phyloP scores from a whole-genome alignment of 2,797 vertebrate genomes.

The Falco novaeseelandiae region DNA sequence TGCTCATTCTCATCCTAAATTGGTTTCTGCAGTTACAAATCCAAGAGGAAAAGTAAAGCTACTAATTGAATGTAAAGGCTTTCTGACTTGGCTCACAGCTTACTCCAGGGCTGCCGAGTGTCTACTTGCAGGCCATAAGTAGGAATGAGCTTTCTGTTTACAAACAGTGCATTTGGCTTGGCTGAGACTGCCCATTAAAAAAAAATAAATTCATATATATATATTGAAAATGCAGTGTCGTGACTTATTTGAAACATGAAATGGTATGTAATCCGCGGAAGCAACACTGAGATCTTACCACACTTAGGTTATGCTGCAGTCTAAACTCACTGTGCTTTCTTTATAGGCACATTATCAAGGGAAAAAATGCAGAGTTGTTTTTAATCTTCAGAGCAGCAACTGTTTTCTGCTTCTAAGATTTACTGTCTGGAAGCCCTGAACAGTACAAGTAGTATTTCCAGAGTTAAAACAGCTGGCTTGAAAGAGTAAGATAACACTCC shows the following conservation, averaged over 20 bases:
- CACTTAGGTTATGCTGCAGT: not conserved
- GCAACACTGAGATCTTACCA: not conserved
- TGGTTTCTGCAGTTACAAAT: slow-evolving; percentile 44
- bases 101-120: not conserved
- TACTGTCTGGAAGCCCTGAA: not conserved
- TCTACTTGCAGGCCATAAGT: not conserved
- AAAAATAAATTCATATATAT: too few relatives aligned
- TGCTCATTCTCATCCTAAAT: slow-evolving; percentile 44
- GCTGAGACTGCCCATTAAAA: not conserved
- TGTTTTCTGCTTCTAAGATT: not conserved
- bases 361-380: not conserved
- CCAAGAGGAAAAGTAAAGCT: slow-evolving; percentile 14
- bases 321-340: not conserved
- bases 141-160: slow-evolving; percentile 19
- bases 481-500: not conserved
- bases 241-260: not conserved
- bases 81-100: slow-evolving; percentile 16
- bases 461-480: not conserved
- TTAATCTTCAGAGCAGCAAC: not conserved
- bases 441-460: not conserved
- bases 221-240: not conserved
- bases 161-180: not conserved
- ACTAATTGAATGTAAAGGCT: slow-evolving; percentile 45
- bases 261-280: not conserved
- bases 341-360: not conserved